Evolutionary conservation across 1,140 invertebrate genomes (phyloP).

Genomic region (Drosophila paulistorum): DNA sequence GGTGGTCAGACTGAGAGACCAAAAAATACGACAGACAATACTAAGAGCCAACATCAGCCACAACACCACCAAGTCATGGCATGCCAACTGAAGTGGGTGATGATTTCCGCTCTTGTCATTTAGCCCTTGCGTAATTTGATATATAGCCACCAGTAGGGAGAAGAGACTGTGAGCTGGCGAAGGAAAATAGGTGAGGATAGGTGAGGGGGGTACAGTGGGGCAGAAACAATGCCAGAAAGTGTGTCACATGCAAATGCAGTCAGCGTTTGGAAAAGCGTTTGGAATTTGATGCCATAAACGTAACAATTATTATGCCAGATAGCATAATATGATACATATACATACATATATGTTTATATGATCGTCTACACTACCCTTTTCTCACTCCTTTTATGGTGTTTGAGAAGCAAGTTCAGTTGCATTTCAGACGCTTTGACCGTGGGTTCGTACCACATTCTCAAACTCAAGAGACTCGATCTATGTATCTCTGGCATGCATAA

Average conservation of each 20-base stretch:
- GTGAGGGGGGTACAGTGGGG: background rate
- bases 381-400: slow-evolving; percentile 52
- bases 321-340: slow-evolving; percentile 10
- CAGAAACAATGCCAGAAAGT: slow-evolving; percentile 60
- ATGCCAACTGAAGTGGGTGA: slow-evolving; percentile 55
- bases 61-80: slow-evolving; percentile 14
- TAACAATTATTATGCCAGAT: slow-evolving; percentile 45
- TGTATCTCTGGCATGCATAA: slow-evolving; percentile 58
- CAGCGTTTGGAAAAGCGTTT: slow-evolving; percentile 47
- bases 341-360: slow-evolving; percentile 4
- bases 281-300: slow-evolving; percentile 76
- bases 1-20: slow-evolving; percentile 18
- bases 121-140: slow-evolving; percentile 65
- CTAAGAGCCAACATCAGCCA: slow-evolving; percentile 35
- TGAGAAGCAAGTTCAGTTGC: slow-evolving; percentile 71
- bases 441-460: slow-evolving; percentile 30
- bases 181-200: background rate
- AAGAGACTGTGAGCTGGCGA: background rate
- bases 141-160: slow-evolving; percentile 14
- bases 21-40: slow-evolving; percentile 19
- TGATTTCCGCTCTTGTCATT: slow-evolving; percentile 62
- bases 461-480: slow-evolving; percentile 15
- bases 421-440: slow-evolving; percentile 46
- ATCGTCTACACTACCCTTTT: background rate
- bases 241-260: slow-evolving; percentile 78